These are phyloP conservation scores for Semaprochilodus insignis DNA, from an alignment of 2,797 vertebrate species.

Conservation along the genomic window DNA sequence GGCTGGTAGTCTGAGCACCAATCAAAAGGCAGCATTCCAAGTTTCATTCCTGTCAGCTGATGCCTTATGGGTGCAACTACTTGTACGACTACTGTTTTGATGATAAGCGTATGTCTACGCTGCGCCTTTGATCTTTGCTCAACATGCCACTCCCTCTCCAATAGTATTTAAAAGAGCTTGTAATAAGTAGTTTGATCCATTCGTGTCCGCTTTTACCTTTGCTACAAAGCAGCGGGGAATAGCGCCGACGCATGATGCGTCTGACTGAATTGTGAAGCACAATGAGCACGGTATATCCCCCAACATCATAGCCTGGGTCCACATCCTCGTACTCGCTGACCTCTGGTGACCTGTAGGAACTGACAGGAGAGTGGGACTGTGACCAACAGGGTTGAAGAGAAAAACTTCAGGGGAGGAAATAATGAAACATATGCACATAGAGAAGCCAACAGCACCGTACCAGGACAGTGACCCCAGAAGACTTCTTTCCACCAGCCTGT, in stretches of 20 bases:
- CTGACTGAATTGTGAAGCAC: slow-evolving; percentile 79
- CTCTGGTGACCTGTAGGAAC: slow-evolving; percentile 73
- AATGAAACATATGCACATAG: not conserved
- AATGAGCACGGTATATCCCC: slow-evolving; percentile 85
- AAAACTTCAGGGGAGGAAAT: not conserved
- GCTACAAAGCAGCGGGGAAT: slow-evolving; percentile 75
- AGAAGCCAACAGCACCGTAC: slow-evolving; percentile 70
- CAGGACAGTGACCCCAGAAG: slow-evolving; percentile 78
- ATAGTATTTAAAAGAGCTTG: no score
- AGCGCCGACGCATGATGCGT: slow-evolving; percentile 81
- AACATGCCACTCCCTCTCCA: no score
- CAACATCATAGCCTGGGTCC: slow-evolving; percentile 83
- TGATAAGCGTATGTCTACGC: no score
- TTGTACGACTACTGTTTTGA: no score
- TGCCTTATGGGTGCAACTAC: no score
- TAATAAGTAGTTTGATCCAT: not conserved
- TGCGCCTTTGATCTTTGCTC: no score
- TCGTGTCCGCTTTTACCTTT: no score
- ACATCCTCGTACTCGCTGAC: slow-evolving; percentile 77
- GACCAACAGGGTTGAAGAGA: not conserved
- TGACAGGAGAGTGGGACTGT: slow-evolving; percentile 53
- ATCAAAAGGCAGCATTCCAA: no score
- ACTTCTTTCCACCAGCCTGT: slow-evolving; percentile 89
- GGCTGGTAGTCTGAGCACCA: no score
- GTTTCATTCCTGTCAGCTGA: no score